Evolutionary conservation across 2,888 invertebrate species (phyloP).

Genomic region (Zaprionus obscuricornis): DNA sequence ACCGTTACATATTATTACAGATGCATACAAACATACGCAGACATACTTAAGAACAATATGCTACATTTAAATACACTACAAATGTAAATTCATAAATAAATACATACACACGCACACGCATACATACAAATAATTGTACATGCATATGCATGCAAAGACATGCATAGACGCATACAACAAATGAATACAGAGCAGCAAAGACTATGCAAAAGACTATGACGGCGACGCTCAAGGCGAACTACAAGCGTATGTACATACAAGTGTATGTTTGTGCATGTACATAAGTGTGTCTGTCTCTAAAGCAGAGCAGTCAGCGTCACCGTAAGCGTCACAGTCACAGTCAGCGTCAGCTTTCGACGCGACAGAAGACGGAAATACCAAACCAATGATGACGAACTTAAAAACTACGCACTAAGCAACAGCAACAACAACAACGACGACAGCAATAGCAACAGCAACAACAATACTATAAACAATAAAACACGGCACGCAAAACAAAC

Average conservation of each 20-base stretch:
- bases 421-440: constrained; percentile 37
- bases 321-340: constrained; percentile 31
- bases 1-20: too few relatives aligned
- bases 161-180: constrained; percentile 56
- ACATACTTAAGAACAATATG: too few relatives aligned
- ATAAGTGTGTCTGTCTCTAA: constrained; percentile 1
- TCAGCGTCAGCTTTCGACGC: constrained; percentile 40
- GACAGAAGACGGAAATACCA: constrained; percentile 78
- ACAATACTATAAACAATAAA: constrained; percentile 61
- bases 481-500: constrained; percentile 77
- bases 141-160: constrained; percentile 46
- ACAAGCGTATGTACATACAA: constrained; percentile 17
- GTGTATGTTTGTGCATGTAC: not conserved
- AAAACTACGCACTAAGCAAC: constrained; percentile 75
- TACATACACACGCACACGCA: constrained; percentile 6
- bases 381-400: constrained; percentile 76
- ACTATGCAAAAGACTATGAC: constrained; percentile 58
- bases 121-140: constrained; percentile 18
- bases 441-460: constrained; percentile 36
- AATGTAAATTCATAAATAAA: constrained; percentile 50
- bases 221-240: constrained; percentile 66
- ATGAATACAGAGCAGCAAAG: constrained; percentile 56
- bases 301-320: constrained; percentile 26
- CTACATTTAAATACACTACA: constrained; percentile 26
- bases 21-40: too few relatives aligned